Conservation (phyloP, 2,113 vertebrate species). For the Corvus moneduloides region DNA sequence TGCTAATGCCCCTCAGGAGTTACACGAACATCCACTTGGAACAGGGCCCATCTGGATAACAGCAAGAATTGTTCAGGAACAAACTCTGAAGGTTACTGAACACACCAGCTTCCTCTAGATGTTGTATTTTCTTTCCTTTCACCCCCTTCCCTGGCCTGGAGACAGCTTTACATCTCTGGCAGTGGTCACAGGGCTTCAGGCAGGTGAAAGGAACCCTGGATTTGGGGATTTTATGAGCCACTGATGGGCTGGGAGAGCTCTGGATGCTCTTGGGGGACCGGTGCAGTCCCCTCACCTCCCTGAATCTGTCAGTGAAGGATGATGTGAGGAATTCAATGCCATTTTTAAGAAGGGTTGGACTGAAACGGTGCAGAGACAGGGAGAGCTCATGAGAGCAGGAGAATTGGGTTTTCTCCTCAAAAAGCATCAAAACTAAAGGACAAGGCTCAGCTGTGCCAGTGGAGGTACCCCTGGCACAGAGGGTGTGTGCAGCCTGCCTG, state of each 20-base stretch:
- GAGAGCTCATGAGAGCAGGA: background rate
- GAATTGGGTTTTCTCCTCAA: background rate
- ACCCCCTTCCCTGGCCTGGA: background rate
- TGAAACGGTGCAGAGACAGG: background rate
- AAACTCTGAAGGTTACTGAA: background rate
- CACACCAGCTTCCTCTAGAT: background rate
- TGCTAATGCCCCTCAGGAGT: conserved; percentile 19
- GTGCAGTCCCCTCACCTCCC: background rate
- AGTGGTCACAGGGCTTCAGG: background rate
- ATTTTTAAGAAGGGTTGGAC: background rate
- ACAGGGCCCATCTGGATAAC: conserved; percentile 15
- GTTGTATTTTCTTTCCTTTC: background rate
- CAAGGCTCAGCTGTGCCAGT: too few relatives aligned
- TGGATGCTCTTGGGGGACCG: background rate
- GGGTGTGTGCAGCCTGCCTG: background rate
- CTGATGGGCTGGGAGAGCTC: background rate
- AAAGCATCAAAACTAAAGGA: background rate
- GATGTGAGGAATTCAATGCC: background rate
- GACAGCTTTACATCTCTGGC: background rate
- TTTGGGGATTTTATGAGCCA: background rate
- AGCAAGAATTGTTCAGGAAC: background rate
- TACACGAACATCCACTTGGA: conserved; percentile 43
- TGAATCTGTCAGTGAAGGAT: rapidly evolving
- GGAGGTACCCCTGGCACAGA: background rate
- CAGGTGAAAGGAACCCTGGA: background rate